phyloP scores from a whole-genome alignment of 1,140 invertebrate species.

The Drosophila lacteicornis region DNA sequence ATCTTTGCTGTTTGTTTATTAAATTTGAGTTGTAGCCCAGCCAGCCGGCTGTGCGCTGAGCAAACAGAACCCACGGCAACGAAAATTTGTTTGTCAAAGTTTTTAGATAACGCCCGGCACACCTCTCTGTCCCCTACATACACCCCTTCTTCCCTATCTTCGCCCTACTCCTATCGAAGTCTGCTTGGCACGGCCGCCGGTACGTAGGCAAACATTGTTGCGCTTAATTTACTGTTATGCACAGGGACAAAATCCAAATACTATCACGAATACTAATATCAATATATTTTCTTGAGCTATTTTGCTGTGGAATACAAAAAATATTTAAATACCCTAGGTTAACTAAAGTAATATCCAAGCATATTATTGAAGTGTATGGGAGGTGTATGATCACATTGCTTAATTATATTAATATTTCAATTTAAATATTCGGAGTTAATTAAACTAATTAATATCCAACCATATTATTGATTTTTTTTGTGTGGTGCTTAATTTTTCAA shows the following conservation, averaged over 20 bases:
- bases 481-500: too few relatives aligned
- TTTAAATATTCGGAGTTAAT: too few relatives aligned
- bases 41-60: constrained; percentile 48
- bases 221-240: constrained; percentile 76
- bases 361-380: not conserved
- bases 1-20: constrained; percentile 72
- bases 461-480: too few relatives aligned
- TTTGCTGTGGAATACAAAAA: too few relatives aligned
- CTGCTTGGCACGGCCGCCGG: constrained; percentile 28
- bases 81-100: constrained; percentile 80
- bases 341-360: too few relatives aligned
- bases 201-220: constrained; percentile 63
- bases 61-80: constrained; percentile 73
- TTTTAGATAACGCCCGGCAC: constrained; percentile 75
- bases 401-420: too few relatives aligned
- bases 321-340: too few relatives aligned
- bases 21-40: constrained; percentile 63
- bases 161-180: constrained; percentile 13
- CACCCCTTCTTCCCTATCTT: not conserved
- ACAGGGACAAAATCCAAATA: constrained; percentile 1
- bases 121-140: constrained; percentile 17
- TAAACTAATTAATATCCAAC: not conserved
- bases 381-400: too few relatives aligned
- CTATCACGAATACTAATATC: too few relatives aligned
- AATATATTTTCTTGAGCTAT: not conserved